Evolutionary conservation across 2,113 vertebrate species (phyloP).

Genomic region (Axis porcinus): DNA sequence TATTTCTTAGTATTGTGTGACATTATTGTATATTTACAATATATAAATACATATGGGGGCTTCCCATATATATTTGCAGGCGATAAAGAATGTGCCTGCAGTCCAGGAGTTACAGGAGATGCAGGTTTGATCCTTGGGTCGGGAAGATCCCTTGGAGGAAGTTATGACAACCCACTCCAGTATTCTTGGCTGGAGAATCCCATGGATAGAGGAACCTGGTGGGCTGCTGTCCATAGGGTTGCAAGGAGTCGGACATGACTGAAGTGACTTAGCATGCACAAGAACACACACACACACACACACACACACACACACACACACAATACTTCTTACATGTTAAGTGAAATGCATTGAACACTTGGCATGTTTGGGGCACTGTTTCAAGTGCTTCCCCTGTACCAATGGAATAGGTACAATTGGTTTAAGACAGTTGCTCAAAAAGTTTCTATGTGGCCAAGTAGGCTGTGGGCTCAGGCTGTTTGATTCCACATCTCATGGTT

Average conservation of each 20-base stretch:
- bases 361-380: neutral
- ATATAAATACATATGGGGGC: neutral
- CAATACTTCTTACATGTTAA: neutral
- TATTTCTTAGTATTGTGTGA: neutral
- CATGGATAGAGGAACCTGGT: neutral
- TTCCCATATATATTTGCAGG: neutral
- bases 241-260: neutral
- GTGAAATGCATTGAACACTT: neutral
- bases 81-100: neutral
- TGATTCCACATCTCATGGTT: neutral
- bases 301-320: neutral
- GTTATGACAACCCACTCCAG: neutral
- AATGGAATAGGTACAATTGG: neutral
- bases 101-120: neutral
- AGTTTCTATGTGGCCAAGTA: neutral
- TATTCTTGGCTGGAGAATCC: neutral
- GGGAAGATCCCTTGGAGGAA: neutral
- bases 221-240: neutral
- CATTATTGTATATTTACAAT: neutral
- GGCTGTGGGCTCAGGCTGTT: neutral
- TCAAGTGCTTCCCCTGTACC: neutral
- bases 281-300: neutral
- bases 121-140: neutral
- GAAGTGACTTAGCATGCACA: neutral
- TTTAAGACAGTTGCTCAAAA: fast-evolving